phyloP scores from a whole-genome alignment of 2,113 vertebrate species.

The Scartelaos histophorus region DNA sequence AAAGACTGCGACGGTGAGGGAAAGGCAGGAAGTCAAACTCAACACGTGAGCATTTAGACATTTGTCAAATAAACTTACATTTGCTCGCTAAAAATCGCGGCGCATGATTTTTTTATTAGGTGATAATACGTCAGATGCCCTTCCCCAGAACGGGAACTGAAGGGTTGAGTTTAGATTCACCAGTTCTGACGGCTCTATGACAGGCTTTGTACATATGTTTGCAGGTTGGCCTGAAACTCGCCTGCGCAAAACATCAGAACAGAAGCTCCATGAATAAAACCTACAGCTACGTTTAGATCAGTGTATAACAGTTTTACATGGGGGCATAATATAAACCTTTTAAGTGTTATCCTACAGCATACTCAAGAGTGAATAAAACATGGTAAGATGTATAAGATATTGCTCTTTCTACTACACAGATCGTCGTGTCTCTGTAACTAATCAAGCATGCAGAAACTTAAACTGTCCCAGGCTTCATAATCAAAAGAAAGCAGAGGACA shows the following conservation, averaged over 20 bases:
- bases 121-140: not conserved
- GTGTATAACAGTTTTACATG: not conserved
- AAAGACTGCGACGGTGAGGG: constrained; percentile 59
- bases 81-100: not conserved
- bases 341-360: not conserved
- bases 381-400: not conserved
- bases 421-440: not conserved
- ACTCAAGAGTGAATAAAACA: not conserved
- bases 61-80: constrained; percentile 29
- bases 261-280: too few species aligned
- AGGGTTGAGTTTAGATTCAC: not conserved
- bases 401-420: too few species aligned
- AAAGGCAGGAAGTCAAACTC: constrained; percentile 46
- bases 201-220: not conserved
- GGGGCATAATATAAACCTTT: not conserved
- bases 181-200: not conserved
- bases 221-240: too few species aligned
- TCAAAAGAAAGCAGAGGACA: constrained; percentile 40
- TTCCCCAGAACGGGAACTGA: not conserved
- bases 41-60: constrained; percentile 62
- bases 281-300: not conserved
- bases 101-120: too few species aligned
- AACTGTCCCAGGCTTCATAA: constrained; percentile 40
- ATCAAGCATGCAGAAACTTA: not conserved
- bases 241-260: too few species aligned